Percentiles rank a stretch among this genome's conserved stretches.
Conservation (phyloP, 2,113 vertebrate species). For the Neolamprologus longior region DNA sequence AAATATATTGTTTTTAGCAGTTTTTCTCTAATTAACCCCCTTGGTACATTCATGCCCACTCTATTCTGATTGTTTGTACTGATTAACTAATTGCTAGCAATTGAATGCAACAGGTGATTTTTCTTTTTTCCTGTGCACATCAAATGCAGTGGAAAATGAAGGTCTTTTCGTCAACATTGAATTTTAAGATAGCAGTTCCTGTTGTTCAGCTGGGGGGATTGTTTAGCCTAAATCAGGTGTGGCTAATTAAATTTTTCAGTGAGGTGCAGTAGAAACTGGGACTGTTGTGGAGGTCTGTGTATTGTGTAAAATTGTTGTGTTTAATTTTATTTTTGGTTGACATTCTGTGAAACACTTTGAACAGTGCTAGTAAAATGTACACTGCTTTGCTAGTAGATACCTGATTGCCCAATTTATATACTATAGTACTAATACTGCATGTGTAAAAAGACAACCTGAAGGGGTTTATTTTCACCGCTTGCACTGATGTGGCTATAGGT, state of each 20-base stretch:
- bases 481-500: background rate
- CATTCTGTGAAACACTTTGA: background rate
- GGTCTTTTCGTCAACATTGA: background rate
- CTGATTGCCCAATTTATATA: background rate
- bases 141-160: background rate
- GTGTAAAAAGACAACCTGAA: background rate
- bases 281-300: background rate
- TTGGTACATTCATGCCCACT: background rate
- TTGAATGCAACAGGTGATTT: background rate
- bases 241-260: background rate
- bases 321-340: background rate
- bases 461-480: background rate
- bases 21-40: background rate
- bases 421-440: background rate
- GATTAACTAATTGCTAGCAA: background rate
- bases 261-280: background rate
- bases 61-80: background rate
- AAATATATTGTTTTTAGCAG: background rate
- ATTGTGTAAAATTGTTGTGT: background rate
- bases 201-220: background rate
- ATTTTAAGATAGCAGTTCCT: background rate
- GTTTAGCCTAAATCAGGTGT: background rate
- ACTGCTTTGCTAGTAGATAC: fast-evolving
- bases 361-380: background rate
- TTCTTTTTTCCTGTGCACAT: background rate